Evolutionary conservation across 2,888 invertebrate species (phyloP).

Genomic region (Agrotis exclamationis): DNA sequence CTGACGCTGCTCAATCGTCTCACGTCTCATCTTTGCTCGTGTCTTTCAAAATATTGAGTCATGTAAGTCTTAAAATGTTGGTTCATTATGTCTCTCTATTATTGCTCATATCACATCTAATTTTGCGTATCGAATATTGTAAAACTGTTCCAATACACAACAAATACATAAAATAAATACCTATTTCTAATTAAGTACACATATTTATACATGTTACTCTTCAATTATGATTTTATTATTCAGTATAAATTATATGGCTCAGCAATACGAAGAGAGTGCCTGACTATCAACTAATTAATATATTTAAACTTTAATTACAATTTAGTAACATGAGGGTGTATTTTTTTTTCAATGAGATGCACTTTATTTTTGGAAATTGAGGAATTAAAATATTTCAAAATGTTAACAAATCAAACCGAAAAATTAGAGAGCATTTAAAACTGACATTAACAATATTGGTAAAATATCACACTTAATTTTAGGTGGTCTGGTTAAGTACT

Average conservation of each 20-base stretch:
- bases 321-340: constrained; percentile 65
- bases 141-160: constrained; percentile 86
- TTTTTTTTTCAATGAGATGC: constrained; percentile 64
- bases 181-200: constrained; percentile 90
- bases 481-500: constrained; percentile 89
- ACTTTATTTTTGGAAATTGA: constrained; percentile 51
- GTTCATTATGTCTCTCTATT: constrained; percentile 86
- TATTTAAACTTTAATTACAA: constrained; percentile 64
- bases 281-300: constrained; percentile 68
- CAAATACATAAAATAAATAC: constrained; percentile 86
- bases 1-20: constrained; percentile 61
- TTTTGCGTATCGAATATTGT: constrained; percentile 83
- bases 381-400: constrained; percentile 54
- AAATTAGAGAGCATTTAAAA: constrained; percentile 85
- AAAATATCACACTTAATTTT: constrained; percentile 88
- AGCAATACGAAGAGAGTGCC: constrained; percentile 75
- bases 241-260: constrained; percentile 84
- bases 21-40: constrained; percentile 68
- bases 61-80: constrained; percentile 80
- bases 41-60: constrained; percentile 80
- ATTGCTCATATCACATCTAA: constrained; percentile 90
- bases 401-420: constrained; percentile 58
- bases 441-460: constrained; percentile 72
- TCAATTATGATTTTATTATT: constrained; percentile 68
- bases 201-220: constrained; percentile 72